Conservation (phyloP, 2,888 invertebrate species). For the Drosophila nr. perissopoda region DNA sequence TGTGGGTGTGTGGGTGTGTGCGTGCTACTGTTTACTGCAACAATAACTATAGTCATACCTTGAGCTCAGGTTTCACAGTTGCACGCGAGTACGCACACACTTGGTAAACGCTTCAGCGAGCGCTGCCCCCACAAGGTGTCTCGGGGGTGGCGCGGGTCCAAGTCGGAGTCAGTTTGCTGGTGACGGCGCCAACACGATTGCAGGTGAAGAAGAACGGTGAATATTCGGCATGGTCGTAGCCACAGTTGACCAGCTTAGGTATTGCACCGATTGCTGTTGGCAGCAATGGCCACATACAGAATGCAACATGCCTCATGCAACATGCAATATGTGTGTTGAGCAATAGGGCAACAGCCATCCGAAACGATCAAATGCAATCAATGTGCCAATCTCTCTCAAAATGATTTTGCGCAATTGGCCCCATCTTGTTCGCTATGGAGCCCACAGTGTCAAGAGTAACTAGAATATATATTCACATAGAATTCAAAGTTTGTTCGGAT, state of each 20-base stretch:
- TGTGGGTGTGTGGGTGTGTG: not conserved
- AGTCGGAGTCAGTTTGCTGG: conserved; percentile 10
- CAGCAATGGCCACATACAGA: conserved; percentile 43
- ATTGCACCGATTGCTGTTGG: conserved; percentile 53
- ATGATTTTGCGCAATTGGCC: conserved; percentile 45
- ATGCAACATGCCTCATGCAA: conserved; percentile 55
- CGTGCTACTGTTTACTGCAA: conserved; percentile 15
- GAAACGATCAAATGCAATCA: conserved; percentile 55
- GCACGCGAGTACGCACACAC: conserved; percentile 59
- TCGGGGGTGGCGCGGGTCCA: conserved; percentile 26
- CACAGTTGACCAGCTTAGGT: conserved; percentile 53
- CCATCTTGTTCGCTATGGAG: conserved; percentile 19
- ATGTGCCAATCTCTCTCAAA: conserved; percentile 50
- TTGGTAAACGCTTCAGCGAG: conserved; percentile 60
- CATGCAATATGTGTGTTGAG: conserved; percentile 45
- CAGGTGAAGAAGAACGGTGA: conserved; percentile 67
- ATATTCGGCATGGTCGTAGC: conserved; percentile 51
- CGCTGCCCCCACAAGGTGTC: conserved; percentile 30
- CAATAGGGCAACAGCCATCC: conserved; percentile 43
- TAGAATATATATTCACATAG: not conserved
- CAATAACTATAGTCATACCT: conserved; percentile 3
- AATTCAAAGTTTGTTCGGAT: not conserved
- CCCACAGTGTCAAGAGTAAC: not conserved
- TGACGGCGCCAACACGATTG: conserved; percentile 41
- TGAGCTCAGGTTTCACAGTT: conserved; percentile 38